These are phyloP conservation scores for Amblyjoppa proteus DNA, from an alignment of 2,888 invertebrate species.

Conservation along the genomic window DNA sequence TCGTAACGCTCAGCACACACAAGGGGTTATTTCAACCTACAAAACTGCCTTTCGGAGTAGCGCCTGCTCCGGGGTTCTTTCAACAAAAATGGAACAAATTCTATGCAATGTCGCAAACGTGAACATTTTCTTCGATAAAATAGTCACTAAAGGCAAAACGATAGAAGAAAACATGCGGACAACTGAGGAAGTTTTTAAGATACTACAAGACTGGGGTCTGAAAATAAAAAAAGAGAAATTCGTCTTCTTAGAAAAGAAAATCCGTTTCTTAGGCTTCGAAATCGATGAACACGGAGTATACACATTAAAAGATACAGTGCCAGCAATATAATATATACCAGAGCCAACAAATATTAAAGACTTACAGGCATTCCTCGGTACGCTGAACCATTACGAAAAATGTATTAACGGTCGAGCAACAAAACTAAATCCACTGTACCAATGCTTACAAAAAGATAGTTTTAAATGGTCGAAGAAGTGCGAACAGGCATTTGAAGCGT, in stretches of 20 bases:
- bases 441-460: conserved; percentile 20
- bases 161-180: conserved; percentile 14
- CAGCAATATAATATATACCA: conserved; percentile 1
- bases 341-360: conserved; percentile 6
- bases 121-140: conserved; percentile 45
- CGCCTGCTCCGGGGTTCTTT: conserved; percentile 57
- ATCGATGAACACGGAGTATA: conserved; percentile 22
- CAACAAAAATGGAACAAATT: conserved; percentile 55
- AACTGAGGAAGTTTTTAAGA: conserved; percentile 31
- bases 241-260: conserved; percentile 13
- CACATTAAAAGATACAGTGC: conserved; percentile 7
- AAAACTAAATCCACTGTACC: conserved; percentile 30
- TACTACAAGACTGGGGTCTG: conserved; percentile 22
- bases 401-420: conserved; percentile 31
- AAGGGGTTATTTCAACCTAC: conserved; percentile 51
- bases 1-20: conserved; percentile 47
- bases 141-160: conserved; percentile 31
- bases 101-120: conserved; percentile 39
- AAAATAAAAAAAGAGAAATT: conserved; percentile 19
- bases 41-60: conserved; percentile 44
- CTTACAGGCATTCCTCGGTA: conserved; percentile 32
- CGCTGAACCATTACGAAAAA: conserved; percentile 34
- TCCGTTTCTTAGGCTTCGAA: conserved; percentile 3
- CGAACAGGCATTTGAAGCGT: conserved; percentile 30
- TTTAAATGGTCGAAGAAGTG: conserved; percentile 31